phyloP scores from a whole-genome alignment of 2,113 vertebrate species.

The Pituophis catenifer region DNA sequence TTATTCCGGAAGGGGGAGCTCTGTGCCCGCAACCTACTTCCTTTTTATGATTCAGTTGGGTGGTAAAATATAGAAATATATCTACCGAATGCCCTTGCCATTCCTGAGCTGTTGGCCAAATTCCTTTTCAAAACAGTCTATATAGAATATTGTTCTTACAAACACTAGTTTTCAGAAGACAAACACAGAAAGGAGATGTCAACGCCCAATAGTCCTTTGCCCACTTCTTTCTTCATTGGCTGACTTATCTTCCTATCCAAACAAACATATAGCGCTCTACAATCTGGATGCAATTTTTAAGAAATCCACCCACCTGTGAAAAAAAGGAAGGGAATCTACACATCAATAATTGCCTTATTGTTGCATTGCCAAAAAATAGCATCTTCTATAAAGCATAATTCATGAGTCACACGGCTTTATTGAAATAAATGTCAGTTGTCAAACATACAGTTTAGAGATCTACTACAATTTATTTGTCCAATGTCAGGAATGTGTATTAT shows the following conservation, averaged over 20 bases:
- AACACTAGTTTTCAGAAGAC: not conserved
- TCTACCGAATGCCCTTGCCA: not conserved
- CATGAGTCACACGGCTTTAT: conserved; percentile 54
- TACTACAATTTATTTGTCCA: conserved; percentile 10
- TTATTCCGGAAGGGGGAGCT: not conserved
- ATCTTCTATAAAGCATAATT: conserved; percentile 45
- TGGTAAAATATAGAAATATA: not conserved
- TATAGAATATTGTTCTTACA: not conserved
- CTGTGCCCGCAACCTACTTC: not conserved
- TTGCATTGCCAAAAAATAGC: conserved; percentile 60
- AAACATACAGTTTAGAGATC: conserved; percentile 49
- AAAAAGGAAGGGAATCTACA: conserved; percentile 42
- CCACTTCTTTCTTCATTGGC: conserved; percentile 1
- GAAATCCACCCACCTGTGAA: conserved; percentile 21
- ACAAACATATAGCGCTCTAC: not conserved
- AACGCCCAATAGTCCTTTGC: not conserved
- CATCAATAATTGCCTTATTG: conserved; percentile 39
- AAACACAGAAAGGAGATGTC: not conserved
- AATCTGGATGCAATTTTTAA: conserved; percentile 12
- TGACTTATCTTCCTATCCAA: not conserved
- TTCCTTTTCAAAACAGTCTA: not conserved
- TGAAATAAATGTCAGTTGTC: conserved; percentile 67
- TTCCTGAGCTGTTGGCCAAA: conserved; percentile 1
- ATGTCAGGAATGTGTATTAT: not conserved
- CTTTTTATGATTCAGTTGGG: not conserved